These are phyloP conservation scores for Zeuzera pyrina DNA, from an alignment of 2,888 invertebrate genomes.

Conservation along the genomic window DNA sequence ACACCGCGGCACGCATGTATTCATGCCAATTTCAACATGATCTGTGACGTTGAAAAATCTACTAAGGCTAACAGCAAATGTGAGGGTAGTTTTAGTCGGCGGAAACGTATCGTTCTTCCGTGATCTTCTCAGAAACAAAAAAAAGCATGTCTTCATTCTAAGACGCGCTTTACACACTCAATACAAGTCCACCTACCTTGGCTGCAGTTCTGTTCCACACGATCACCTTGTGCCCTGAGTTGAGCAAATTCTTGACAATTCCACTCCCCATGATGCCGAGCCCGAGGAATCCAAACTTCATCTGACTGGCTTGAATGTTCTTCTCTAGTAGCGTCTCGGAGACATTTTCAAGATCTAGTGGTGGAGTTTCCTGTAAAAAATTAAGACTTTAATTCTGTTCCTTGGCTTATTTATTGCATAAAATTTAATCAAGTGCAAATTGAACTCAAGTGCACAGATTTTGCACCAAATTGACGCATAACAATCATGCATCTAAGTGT, in stretches of 20 bases:
- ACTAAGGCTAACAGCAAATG: too few relatives aligned
- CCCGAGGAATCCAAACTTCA: slow-evolving; percentile 95
- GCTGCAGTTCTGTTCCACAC: slow-evolving; percentile 95
- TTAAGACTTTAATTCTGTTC: background rate
- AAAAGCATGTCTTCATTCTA: background rate
- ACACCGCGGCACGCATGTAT: too few relatives aligned
- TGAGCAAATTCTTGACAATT: slow-evolving; percentile 94
- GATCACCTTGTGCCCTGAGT: slow-evolving; percentile 93
- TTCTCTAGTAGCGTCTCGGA: slow-evolving; percentile 86
- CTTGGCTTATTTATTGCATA: too few relatives aligned
- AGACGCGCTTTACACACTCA: background rate
- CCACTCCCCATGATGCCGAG: slow-evolving; percentile 96
- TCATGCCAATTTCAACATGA: too few relatives aligned
- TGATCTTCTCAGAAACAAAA: background rate
- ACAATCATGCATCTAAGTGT: too few relatives aligned
- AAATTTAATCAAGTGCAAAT: too few relatives aligned
- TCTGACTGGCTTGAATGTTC: slow-evolving; percentile 87
- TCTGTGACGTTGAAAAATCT: too few relatives aligned
- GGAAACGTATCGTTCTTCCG: background rate
- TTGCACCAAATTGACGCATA: too few relatives aligned
- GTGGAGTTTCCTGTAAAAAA: slow-evolving; percentile 77
- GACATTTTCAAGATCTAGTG: slow-evolving; percentile 82
- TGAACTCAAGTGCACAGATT: too few relatives aligned
- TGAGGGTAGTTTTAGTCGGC: too few relatives aligned
- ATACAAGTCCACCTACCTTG: slow-evolving; percentile 79